Conservation (phyloP, 2,113 vertebrate genomes). For the Prietella phreatophila region DNA sequence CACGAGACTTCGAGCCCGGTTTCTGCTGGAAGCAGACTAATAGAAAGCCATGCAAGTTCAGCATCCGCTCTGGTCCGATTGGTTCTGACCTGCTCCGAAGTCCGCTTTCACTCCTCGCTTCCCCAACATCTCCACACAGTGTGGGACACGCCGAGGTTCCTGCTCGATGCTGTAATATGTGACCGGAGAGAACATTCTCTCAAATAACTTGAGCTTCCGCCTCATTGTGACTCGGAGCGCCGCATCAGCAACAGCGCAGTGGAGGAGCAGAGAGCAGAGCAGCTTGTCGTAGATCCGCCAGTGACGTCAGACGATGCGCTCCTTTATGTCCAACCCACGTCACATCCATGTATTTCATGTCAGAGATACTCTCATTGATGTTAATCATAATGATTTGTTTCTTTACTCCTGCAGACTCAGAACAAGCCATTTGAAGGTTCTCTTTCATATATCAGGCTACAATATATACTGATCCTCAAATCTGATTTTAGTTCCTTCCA, state of each 20-base stretch:
- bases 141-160: conserved; percentile 20
- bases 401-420: neutral
- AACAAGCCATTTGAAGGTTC: neutral
- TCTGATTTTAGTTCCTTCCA: neutral
- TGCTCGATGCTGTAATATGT: neutral
- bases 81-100: conserved; percentile 23
- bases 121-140: conserved; percentile 7
- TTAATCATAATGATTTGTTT: neutral
- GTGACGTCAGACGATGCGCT: conserved; percentile 44
- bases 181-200: conserved; percentile 24
- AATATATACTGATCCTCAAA: neutral
- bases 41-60: conserved; percentile 25
- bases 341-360: conserved; percentile 13
- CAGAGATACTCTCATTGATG: neutral
- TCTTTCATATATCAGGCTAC: neutral
- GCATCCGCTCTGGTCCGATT: conserved; percentile 15
- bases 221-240: conserved; percentile 34
- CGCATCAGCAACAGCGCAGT: conserved; percentile 41
- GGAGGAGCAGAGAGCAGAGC: conserved; percentile 2
- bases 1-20: conserved; percentile 48
- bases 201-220: conserved; percentile 32
- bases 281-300: conserved; percentile 30
- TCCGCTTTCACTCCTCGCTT: conserved; percentile 10
- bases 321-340: conserved; percentile 31
- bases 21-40: conserved; percentile 4